A percentile compares a stretch with the other conserved stretches of the same genome.
phyloP scores from a whole-genome alignment of 2,113 vertebrate genomes.

The Triplophysa rosa region DNA sequence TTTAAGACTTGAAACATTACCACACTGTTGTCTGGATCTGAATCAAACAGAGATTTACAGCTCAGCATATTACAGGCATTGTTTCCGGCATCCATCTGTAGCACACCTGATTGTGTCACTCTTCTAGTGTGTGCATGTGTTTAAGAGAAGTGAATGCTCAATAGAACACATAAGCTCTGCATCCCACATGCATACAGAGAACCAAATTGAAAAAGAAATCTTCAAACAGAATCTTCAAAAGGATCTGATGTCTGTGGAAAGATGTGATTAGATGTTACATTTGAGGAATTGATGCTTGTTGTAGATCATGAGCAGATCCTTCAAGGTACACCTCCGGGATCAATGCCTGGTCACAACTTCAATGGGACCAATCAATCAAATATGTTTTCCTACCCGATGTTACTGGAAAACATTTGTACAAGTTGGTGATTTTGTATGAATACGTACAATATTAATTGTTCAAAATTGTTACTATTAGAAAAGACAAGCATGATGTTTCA shows the following conservation, averaged over 20 bases:
- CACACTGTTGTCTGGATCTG: neutral
- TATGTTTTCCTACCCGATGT: neutral
- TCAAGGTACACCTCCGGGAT: too few species aligned
- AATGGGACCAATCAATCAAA: neutral
- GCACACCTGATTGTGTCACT: conserved; percentile 5
- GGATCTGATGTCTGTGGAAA: neutral
- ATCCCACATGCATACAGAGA: neutral
- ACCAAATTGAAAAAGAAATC: neutral
- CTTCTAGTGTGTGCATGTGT: neutral
- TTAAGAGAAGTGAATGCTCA: neutral
- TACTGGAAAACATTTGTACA: too few species aligned
- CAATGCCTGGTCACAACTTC: neutral
- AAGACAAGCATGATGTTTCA: too few species aligned
- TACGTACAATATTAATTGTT: too few species aligned
- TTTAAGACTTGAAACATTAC: neutral
- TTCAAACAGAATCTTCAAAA: neutral
- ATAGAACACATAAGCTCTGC: neutral
- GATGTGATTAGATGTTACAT: neutral
- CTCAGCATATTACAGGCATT: conserved; percentile 14
- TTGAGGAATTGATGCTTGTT: neutral
- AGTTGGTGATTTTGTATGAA: too few species aligned
- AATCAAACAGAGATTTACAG: conserved; percentile 17
- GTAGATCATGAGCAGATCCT: neutral
- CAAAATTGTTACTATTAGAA: too few species aligned
- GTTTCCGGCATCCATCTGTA: neutral